Base-by-base conservation (phyloP, 2,888 invertebrate genomes). In the Asteroscopus sphinx region DNA sequence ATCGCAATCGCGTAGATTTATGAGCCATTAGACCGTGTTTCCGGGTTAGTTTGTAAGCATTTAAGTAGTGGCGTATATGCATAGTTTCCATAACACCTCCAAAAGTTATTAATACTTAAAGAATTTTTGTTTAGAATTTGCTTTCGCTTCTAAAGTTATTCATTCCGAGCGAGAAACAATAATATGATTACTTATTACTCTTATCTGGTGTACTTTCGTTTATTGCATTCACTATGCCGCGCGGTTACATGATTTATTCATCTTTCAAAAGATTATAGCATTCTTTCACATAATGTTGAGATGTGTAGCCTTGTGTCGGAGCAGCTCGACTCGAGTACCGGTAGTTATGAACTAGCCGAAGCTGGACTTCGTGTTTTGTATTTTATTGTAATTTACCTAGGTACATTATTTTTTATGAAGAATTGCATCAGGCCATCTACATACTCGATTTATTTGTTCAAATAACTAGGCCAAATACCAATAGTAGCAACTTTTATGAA, bases 281-380 rank as follows among this genome's bases (percentile, higher is more conserved):
- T 84, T 83, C 78, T 75, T 78, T 55, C 71, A 63, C 74, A 63
- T 71, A 59, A 62, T 65, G 67, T 65, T 52, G 40, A 35, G 54
- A 56, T 44, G 67, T 61, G 62, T 46, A 53, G 56, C 52, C 21
- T 11, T 16, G 30, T 33, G 30, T 33, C n/a, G 45, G 16, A n/a
- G 32, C 9, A n/a, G 40, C 17, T 28, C 36, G 16, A 26, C 33
- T 40, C 58, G 37, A 13, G 51, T 44, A 17, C 60, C 41, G 17
- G 33, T 58, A 54, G 52, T 41, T 62, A 58, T 57, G 51, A 64
- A 59, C 72, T 73, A 64, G 67, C 77, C 80, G 82, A 73, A 87
- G 85, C 86, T 81, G 84, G 85, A 70, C 85, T 88, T 85, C 79
- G 77, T 69, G 45, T 63, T 70, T 74, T 73, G 60, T 75, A 76